Evolutionary conservation across 2,888 invertebrate genomes (phyloP), one percentile per base, ranked within the genome.

Genomic region (Rhaphigaster nebulosa): DNA sequence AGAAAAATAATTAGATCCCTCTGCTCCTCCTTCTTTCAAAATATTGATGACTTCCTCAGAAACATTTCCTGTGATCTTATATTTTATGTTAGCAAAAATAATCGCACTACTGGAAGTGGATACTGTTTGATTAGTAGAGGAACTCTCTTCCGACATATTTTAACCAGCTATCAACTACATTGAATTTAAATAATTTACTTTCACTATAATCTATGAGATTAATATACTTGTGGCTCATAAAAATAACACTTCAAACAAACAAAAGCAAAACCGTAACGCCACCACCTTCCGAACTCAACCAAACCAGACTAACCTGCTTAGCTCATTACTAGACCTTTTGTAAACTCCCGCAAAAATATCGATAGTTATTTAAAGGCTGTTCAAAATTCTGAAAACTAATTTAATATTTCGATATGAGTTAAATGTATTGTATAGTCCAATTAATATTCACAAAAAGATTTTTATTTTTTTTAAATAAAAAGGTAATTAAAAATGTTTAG

Each of bases 1-100:
- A 92, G 97, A 97, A 93, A 98, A 96, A 94, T 98, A 99, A 93
- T 96, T 96, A 92, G 97, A 96, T 92, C 96, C 96, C 94, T 98
- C 98, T 41, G 97, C 99, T 90, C 98, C 98, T 92, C 98, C 98
- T 93, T 96, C 95, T 94, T 96, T 97, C 91, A 99, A 95, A 93
- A 98, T 94, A 93, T 95, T 95, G 93, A 96, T 94, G 93, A 97
- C 92, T 26, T 92, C 91, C 52, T 92, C 92, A 38, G 92, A 76
- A 50, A 93, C 92, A 56, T 90, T 91, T 54, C 93, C 92, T 87
- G 92, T 92, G 18, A 92, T 89, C 91, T 92, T 92, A 91, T 92
- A 92, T 60, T 92, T 92, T 50, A 93, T 88, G 76, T 92, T 92
- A 34, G 90, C 87, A 91, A 92, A 92, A 54, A 92, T 60, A 90